phyloP scores from a whole-genome alignment of 2,797 vertebrate genomes.

The Sebastes diaconus region DNA sequence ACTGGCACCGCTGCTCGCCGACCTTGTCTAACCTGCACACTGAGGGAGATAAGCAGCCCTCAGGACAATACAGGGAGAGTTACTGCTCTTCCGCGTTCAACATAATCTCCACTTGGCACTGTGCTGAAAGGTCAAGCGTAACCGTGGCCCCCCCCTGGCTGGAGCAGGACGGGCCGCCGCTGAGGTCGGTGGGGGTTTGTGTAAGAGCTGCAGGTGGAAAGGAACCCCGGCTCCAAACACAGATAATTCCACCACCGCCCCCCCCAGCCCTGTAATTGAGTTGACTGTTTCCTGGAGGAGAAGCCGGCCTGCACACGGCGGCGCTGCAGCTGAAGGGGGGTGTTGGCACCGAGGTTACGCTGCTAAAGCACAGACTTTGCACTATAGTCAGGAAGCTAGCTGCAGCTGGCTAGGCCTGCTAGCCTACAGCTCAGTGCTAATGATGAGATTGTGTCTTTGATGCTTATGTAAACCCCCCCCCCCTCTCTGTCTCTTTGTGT shows the following conservation, averaged over 20 bases:
- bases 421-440: constrained; percentile 41
- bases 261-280: constrained; percentile 20
- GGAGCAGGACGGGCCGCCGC: constrained; percentile 13
- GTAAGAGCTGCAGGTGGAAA: constrained; percentile 62
- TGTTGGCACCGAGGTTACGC: background rate
- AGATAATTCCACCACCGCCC: constrained; percentile 10
- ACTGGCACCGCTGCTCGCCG: constrained; percentile 46
- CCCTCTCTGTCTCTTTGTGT: constrained; percentile 32
- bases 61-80: constrained; percentile 67
- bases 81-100: constrained; percentile 48
- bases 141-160: constrained; percentile 22
- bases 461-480: constrained; percentile 16
- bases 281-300: constrained; percentile 12
- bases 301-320: background rate
- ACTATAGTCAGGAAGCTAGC: background rate
- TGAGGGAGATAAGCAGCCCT: constrained; percentile 76
- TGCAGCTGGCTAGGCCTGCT: constrained; percentile 2
- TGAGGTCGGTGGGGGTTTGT: constrained; percentile 40
- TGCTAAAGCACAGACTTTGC: background rate
- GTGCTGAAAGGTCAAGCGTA: constrained; percentile 73
- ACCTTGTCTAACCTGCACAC: constrained; percentile 74
- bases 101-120: constrained; percentile 68
- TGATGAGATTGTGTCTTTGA: constrained; percentile 42
- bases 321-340: background rate
- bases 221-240: constrained; percentile 18